A percentile compares a stretch with the other conserved stretches of the same genome.
phyloP scores from a whole-genome alignment of 2,797 vertebrate species.

The Sebastes jordani region DNA sequence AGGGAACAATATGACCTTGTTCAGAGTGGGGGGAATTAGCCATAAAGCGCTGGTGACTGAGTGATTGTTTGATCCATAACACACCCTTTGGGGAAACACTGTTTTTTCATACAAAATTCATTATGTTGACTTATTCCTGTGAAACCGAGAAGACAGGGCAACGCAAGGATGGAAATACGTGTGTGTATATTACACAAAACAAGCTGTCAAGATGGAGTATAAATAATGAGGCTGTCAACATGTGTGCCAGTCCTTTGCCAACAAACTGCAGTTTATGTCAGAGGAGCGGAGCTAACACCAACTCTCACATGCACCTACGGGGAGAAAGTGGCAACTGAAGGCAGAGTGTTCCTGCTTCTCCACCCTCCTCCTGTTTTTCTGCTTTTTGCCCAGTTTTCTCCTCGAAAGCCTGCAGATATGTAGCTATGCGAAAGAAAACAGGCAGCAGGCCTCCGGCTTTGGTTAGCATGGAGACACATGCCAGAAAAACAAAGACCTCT shows the following conservation, averaged over 20 bases:
- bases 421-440: slow-evolving; percentile 76
- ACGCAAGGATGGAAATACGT: slow-evolving; percentile 56
- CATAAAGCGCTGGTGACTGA: slow-evolving; percentile 59
- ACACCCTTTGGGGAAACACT: slow-evolving; percentile 54
- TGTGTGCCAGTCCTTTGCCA: slow-evolving; percentile 64
- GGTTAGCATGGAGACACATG: slow-evolving; percentile 67
- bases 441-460: slow-evolving; percentile 64
- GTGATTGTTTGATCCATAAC: slow-evolving; percentile 66
- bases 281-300: slow-evolving; percentile 31
- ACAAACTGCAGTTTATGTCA: slow-evolving; percentile 68
- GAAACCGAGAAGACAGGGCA: slow-evolving; percentile 53
- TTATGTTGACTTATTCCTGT: slow-evolving; percentile 67
- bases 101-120: slow-evolving; percentile 71
- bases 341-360: slow-evolving; percentile 21
- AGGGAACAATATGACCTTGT: slow-evolving; percentile 72
- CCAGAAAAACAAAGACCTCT: slow-evolving; percentile 78
- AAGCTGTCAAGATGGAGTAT: slow-evolving; percentile 71
- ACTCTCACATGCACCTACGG: slow-evolving; percentile 42
- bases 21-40: slow-evolving; percentile 50
- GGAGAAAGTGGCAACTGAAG: slow-evolving; percentile 51
- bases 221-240: slow-evolving; percentile 71
- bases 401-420: slow-evolving; percentile 67
- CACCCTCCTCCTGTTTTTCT: slow-evolving; percentile 39
- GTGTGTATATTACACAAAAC: slow-evolving; percentile 68
- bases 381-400: slow-evolving; percentile 52